A percentile compares a stretch with the other conserved stretches of the same genome.
phyloP scores from a whole-genome alignment of 2,888 invertebrate genomes.

The Agrilus mali region DNA sequence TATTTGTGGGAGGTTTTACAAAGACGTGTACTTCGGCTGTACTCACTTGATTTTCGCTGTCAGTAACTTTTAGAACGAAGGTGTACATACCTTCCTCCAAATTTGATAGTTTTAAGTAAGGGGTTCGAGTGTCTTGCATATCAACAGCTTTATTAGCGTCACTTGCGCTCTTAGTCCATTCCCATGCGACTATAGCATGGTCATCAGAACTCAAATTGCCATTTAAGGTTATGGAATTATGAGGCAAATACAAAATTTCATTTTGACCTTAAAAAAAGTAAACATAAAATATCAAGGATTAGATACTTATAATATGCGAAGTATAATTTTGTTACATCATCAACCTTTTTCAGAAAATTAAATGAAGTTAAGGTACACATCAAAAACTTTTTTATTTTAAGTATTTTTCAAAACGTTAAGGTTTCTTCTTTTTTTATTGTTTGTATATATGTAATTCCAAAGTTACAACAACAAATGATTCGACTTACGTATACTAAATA shows the following conservation, averaged over 20 bases:
- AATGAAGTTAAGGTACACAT: no score
- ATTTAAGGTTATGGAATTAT: constrained; percentile 59
- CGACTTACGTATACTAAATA: no score
- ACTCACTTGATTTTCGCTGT: constrained; percentile 78
- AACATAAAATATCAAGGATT: neutral
- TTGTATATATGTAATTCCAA: no score
- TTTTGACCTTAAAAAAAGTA: constrained; percentile 51
- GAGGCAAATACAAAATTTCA: constrained; percentile 79
- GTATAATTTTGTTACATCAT: no score
- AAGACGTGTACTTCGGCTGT: constrained; percentile 70
- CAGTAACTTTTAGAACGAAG: constrained; percentile 84
- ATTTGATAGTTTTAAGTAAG: constrained; percentile 74
- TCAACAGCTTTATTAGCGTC: constrained; percentile 86
- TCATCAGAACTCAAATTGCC: constrained; percentile 89
- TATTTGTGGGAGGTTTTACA: constrained; percentile 80
- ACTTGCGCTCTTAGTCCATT: constrained; percentile 85
- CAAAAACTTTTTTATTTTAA: no score
- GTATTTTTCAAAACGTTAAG: no score
- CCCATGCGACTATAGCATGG: constrained; percentile 85
- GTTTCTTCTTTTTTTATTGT: no score
- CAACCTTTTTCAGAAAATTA: no score
- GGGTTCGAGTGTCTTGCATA: constrained; percentile 90
- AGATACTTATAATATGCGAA: no score
- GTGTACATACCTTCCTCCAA: constrained; percentile 90
- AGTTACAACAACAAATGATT: neutral